A percentile compares a stretch with the other conserved stretches of the same genome.
These are phyloP conservation scores for Amphilophus citrinellus DNA, from an alignment of 2,113 vertebrate species.

Conservation along the genomic window DNA sequence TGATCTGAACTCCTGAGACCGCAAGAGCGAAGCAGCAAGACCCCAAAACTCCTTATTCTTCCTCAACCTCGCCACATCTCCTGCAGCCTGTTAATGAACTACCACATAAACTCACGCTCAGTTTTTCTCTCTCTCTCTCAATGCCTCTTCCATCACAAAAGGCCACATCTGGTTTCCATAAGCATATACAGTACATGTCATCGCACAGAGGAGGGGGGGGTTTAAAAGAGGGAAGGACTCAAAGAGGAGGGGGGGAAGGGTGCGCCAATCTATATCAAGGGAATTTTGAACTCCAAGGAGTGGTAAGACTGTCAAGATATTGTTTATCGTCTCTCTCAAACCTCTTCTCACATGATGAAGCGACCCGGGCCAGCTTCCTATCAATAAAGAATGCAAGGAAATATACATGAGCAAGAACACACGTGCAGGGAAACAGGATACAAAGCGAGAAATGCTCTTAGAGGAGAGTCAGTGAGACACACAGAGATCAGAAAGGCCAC, in stretches of 20 bases:
- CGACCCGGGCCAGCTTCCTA: not conserved
- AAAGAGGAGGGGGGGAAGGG: slow-evolving; percentile 15
- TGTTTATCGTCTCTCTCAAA: slow-evolving; percentile 11
- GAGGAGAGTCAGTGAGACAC: slow-evolving; percentile 32
- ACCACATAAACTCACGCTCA: slow-evolving; percentile 31
- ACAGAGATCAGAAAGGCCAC: slow-evolving; percentile 69
- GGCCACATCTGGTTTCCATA: slow-evolving; percentile 81
- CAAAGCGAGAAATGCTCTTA: slow-evolving; percentile 13
- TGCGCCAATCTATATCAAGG: slow-evolving; percentile 28
- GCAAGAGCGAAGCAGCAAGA: slow-evolving; percentile 9
- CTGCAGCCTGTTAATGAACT: slow-evolving; percentile 49
- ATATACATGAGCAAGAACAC: not conserved
- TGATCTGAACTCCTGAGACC: slow-evolving; percentile 36
- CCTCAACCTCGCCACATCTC: slow-evolving; percentile 9
- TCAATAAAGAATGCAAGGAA: not conserved
- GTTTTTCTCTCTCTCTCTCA: slow-evolving; percentile 30
- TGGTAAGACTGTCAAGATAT: slow-evolving; percentile 19
- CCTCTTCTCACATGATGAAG: not conserved
- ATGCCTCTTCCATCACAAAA: slow-evolving; percentile 35
- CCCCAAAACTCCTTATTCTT: not conserved
- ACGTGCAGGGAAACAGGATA: not conserved
- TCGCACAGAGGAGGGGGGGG: slow-evolving; percentile 24
- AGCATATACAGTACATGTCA: slow-evolving; percentile 66
- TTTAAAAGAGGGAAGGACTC: not conserved
- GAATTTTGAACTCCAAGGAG: slow-evolving; percentile 40